Evolutionary conservation across 2,888 invertebrate genomes (phyloP).

Genomic region (Ennomos erosarius): DNA sequence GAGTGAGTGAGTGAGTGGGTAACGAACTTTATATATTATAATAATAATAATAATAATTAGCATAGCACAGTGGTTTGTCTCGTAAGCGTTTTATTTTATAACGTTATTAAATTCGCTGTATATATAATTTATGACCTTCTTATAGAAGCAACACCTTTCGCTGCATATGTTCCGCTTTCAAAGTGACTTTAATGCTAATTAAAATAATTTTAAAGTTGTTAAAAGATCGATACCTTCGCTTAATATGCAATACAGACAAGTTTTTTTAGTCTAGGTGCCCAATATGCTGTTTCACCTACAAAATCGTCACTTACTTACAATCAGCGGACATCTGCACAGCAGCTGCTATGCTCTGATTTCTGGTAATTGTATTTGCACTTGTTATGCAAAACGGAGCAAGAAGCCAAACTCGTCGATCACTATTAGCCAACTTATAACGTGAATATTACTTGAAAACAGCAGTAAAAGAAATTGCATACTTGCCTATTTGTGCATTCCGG

Average conservation of each 20-base stretch:
- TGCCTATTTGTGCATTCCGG: constrained; percentile 38
- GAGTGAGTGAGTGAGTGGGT: too few relatives aligned
- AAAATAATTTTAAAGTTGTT: not conserved
- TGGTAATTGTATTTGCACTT: constrained; percentile 70
- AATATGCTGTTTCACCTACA: constrained; percentile 42
- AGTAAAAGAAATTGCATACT: constrained; percentile 42
- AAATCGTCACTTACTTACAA: constrained; percentile 37
- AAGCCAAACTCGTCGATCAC: constrained; percentile 58
- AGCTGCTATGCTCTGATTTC: constrained; percentile 69
- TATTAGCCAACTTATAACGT: constrained; percentile 61
- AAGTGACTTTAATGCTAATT: too few relatives aligned
- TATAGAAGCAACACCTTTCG: not conserved
- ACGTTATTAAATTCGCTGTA: constrained; percentile 13
- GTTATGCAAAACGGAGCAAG: constrained; percentile 64
- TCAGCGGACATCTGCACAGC: constrained; percentile 57
- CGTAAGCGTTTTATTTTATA: constrained; percentile 23
- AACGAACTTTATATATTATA: too few relatives aligned
- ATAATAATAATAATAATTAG: too few relatives aligned
- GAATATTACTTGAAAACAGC: constrained; percentile 64
- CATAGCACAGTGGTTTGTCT: constrained; percentile 6
- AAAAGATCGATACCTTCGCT: not conserved
- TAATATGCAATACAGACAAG: not conserved
- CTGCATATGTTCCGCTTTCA: not conserved
- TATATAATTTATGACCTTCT: constrained; percentile 19
- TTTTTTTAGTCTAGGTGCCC: constrained; percentile 5